These are phyloP conservation scores for Petrocephalus zakoni DNA, from an alignment of 2,113 vertebrate species.

Conservation along the genomic window DNA sequence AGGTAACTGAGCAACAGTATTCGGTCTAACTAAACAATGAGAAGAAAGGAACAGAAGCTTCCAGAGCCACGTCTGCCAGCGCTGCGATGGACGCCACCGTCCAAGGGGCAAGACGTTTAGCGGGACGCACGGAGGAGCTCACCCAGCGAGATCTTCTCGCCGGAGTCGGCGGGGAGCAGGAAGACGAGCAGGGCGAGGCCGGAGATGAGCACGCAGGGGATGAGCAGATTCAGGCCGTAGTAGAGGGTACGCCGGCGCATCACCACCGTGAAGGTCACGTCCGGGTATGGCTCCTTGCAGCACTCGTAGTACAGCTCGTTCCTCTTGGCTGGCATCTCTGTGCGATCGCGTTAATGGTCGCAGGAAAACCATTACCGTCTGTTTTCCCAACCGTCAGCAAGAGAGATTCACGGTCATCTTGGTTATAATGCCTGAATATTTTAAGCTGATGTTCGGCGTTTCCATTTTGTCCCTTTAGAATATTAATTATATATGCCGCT, in stretches of 20 bases:
- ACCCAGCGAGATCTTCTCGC: slow-evolving; percentile 68
- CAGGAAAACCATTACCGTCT: not conserved
- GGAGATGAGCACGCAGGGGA: slow-evolving; percentile 79
- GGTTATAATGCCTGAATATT: not conserved
- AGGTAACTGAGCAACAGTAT: not conserved
- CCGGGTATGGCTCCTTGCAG: slow-evolving; percentile 80
- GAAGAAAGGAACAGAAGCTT: not conserved
- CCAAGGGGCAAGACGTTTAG: not conserved
- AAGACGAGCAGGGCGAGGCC: slow-evolving; percentile 77
- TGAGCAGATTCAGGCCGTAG: slow-evolving; percentile 77
- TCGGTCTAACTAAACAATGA: not conserved
- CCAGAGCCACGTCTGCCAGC: not conserved
- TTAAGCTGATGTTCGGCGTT: not conserved
- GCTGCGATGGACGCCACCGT: not conserved
- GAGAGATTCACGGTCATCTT: not conserved
- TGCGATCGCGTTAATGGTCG: not conserved
- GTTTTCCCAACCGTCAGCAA: not conserved
- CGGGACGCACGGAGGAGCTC: slow-evolving; percentile 34
- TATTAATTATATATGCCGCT: not conserved
- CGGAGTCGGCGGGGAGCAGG: slow-evolving; percentile 69
- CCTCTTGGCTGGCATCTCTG: slow-evolving; percentile 76
- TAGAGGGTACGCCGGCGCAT: slow-evolving; percentile 77
- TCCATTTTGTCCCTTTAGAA: too few species aligned
- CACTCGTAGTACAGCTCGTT: slow-evolving; percentile 79
- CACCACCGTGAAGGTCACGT: slow-evolving; percentile 77